phyloP scores from a whole-genome alignment of 2,888 invertebrate genomes.

The Scelioninae gen. 1 region DNA sequence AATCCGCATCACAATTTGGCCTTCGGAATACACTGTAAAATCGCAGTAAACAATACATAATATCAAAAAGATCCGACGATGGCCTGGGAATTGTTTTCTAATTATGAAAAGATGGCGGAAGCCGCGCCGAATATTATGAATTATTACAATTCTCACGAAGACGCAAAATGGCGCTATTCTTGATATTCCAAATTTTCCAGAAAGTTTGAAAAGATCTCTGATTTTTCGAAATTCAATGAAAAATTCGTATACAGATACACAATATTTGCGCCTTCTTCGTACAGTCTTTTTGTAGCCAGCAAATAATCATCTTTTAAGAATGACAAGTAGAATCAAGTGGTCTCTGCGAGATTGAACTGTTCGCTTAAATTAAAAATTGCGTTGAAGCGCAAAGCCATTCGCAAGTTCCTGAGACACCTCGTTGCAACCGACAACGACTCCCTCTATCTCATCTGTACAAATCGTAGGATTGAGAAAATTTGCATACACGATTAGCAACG shows the following conservation, averaged over 20 bases:
- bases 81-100: too few relatives aligned
- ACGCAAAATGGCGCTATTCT: too few relatives aligned
- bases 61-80: not conserved
- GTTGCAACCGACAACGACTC: too few relatives aligned
- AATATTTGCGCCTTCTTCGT: too few relatives aligned
- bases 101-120: too few relatives aligned
- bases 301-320: conserved; percentile 14
- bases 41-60: conserved; percentile 27
- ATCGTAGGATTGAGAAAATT: conserved; percentile 4
- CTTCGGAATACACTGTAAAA: conserved; percentile 52
- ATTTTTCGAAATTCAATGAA: too few relatives aligned
- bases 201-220: too few relatives aligned
- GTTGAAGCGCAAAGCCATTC: conserved; percentile 29
- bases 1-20: conserved; percentile 40
- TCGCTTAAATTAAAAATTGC: too few relatives aligned
- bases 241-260: too few relatives aligned
- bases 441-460: conserved; percentile 11
- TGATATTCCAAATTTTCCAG: too few relatives aligned
- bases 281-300: conserved; percentile 29
- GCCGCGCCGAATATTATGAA: conserved; percentile 18
- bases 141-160: conserved; percentile 14
- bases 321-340: conserved; percentile 14
- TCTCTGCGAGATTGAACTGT: not conserved
- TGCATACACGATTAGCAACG: conserved; percentile 14
- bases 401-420: conserved; percentile 35